Evolutionary conservation across 2,797 vertebrate genomes (phyloP), one percentile per base, ranked within the genome.

Genomic region (Kryptopterus vitreolus): DNA sequence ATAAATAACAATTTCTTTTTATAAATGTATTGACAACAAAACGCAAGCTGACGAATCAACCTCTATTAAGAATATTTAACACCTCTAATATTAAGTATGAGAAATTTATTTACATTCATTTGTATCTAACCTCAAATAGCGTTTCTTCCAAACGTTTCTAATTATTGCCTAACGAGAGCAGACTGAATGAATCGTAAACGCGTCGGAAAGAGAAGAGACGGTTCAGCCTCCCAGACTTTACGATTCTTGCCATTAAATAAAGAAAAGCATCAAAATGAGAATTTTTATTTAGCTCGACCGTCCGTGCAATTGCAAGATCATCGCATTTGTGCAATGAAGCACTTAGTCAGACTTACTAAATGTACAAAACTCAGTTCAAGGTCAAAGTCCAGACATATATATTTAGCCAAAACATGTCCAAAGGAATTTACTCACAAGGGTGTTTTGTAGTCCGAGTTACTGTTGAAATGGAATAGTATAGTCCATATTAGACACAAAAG

Each of bases 361-460:
- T 58, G 57, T 71, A 66, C 11, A 31, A 63, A 84, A 50, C 76
- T 35, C 73, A 88, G 86, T 87, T 89, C 85, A 88, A 88, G 86
- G 82, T 89, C 88, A 87, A 87, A 81, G 78, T 82, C 84, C 73
- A 82, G 38, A 76, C 78, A 35, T 13, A 81, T 13, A 81, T 59
- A 84, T 84, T 81, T 70, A 77, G 35, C 68, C 83, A 85, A 87
- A 85, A 82, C 29, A 86, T 87, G 83, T 86, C 85, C 84, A 89
- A 88, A 83, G 85, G 75, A 82, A 82, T 63, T 76, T 82, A 31
- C 57, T 58, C 13, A 10, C 18, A 66, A 22, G 3, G 22, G 22
- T 13, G 10, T 24, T 68, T 13, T 50, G 26, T 13, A 66, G 18
- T 4, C 46, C 29, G 16, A 26, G 8, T 63, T 52, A 5, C 1